A percentile compares a stretch with the other conserved stretches of the same genome.
These are phyloP conservation scores for Mythimna albipuncta DNA, from an alignment of 2,888 invertebrate genomes.

Conservation along the genomic window DNA sequence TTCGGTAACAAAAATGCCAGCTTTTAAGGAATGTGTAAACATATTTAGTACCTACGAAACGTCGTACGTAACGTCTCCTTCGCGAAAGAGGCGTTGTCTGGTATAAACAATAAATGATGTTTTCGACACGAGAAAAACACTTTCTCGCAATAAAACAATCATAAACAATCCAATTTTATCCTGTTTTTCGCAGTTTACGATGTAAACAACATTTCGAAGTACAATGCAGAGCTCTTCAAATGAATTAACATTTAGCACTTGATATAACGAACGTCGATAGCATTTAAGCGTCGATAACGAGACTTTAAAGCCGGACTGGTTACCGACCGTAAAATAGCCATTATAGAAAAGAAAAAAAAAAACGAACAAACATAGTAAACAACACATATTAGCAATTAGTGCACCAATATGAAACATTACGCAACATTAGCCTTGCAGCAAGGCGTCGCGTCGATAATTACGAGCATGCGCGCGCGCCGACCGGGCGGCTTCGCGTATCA, in stretches of 20 bases:
- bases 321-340: conserved; percentile 24
- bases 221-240: conserved; percentile 23
- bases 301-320: neutral
- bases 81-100: neutral
- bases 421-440: conserved; percentile 66
- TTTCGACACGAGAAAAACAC: conserved; percentile 15
- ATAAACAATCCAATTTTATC: conserved; percentile 13
- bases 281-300: conserved; percentile 6
- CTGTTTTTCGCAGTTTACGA: conserved; percentile 19
- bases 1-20: neutral
- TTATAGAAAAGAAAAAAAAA: conserved; percentile 18
- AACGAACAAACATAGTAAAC: conserved; percentile 18
- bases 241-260: conserved; percentile 11
- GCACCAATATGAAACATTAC: conserved; percentile 64
- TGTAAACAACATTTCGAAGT: conserved; percentile 19
- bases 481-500: conserved; percentile 54
- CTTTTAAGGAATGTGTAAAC: conserved; percentile 20
- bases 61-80: no score
- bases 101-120: conserved; percentile 6
- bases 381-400: conserved; percentile 57
- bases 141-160: conserved; percentile 9
- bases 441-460: conserved; percentile 68
- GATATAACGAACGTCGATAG: neutral
- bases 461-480: conserved; percentile 64
- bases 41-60: conserved; percentile 3